Percentiles rank a stretch among this genome's conserved stretches.
These are phyloP conservation scores for Drosophila flavopinicola DNA, from an alignment of 2,888 invertebrate species.

Conservation along the genomic window DNA sequence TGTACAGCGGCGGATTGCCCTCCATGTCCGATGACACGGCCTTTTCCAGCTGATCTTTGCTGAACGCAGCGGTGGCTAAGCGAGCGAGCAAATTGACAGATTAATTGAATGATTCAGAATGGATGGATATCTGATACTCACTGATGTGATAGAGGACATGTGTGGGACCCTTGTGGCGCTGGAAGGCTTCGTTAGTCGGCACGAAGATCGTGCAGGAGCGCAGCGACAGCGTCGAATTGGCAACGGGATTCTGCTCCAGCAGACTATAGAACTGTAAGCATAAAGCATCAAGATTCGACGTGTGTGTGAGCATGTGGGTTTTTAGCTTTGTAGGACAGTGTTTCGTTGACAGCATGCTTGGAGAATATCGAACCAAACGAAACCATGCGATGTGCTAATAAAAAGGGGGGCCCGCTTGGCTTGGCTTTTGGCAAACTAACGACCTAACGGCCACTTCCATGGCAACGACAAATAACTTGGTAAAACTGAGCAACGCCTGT, in stretches of 20 bases:
- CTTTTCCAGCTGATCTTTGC: slow-evolving; percentile 86
- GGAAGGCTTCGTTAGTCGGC: slow-evolving; percentile 94
- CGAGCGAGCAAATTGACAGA: slow-evolving; percentile 3
- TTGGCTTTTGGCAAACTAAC: slow-evolving; percentile 59
- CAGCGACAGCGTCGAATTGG: slow-evolving; percentile 89
- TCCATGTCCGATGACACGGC: slow-evolving; percentile 90
- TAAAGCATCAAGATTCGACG: slow-evolving; percentile 7
- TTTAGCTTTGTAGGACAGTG: slow-evolving; percentile 22
- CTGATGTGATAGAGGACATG: slow-evolving; percentile 92
- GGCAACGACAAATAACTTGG: slow-evolving; percentile 70
- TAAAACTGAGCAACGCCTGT: slow-evolving; percentile 24
- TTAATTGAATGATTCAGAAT: slow-evolving; percentile 20
- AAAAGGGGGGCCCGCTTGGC: slow-evolving; percentile 26
- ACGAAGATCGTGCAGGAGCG: slow-evolving; percentile 94
- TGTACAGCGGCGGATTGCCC: slow-evolving; percentile 94
- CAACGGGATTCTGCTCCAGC: slow-evolving; percentile 89
- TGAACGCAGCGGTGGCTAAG: slow-evolving; percentile 91
- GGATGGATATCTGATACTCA: slow-evolving; percentile 85
- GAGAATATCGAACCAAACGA: slow-evolving; percentile 47
- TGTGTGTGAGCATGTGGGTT: slow-evolving; percentile 3
- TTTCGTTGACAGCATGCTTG: slow-evolving; percentile 22
- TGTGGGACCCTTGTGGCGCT: slow-evolving; percentile 87
- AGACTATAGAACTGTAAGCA: slow-evolving; percentile 89
- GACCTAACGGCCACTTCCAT: slow-evolving; percentile 54
- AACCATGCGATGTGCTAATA: slow-evolving; percentile 36